Percentiles rank a stretch among this genome's conserved stretches.
These are phyloP conservation scores for Nothobranchius kuhntae DNA, from an alignment of 2,113 vertebrate genomes.

Conservation along the genomic window DNA sequence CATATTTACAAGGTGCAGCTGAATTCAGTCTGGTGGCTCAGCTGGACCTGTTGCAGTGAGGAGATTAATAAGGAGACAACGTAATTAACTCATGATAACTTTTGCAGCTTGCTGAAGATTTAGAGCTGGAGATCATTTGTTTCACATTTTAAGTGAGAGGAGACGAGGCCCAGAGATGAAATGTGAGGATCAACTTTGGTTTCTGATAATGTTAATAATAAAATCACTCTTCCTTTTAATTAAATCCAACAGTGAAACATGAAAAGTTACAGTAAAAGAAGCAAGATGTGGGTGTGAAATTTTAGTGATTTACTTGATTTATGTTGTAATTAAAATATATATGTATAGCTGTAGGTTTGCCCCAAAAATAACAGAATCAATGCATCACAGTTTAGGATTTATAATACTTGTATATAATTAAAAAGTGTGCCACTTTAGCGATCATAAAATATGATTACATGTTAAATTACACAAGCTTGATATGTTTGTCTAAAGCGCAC, in stretches of 20 bases:
- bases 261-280: neutral
- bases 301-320: neutral
- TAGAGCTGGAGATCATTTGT: slow-evolving; percentile 23
- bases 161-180: slow-evolving; percentile 8
- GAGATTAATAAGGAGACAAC: slow-evolving; percentile 47
- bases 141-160: slow-evolving; percentile 5
- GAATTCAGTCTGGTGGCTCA: slow-evolving; percentile 28
- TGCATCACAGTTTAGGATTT: slow-evolving; percentile 2
- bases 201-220: neutral
- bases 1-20: slow-evolving; percentile 32
- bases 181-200: slow-evolving; percentile 7
- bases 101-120: slow-evolving; percentile 37
- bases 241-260: slow-evolving; percentile 4
- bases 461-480: slow-evolving; percentile 19
- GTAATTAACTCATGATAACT: slow-evolving; percentile 63
- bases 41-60: slow-evolving; percentile 64
- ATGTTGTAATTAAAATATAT: slow-evolving; percentile 8
- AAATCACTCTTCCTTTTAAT: slow-evolving; percentile 28
- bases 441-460: slow-evolving; percentile 7
- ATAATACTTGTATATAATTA: neutral
- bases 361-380: slow-evolving; percentile 13
- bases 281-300: too few relatives aligned
- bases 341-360: neutral
- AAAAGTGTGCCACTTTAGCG: neutral
- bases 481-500: slow-evolving; percentile 23